Base-by-base conservation (phyloP, 2,797 vertebrate species). In the Sus cebifrons region DNA sequence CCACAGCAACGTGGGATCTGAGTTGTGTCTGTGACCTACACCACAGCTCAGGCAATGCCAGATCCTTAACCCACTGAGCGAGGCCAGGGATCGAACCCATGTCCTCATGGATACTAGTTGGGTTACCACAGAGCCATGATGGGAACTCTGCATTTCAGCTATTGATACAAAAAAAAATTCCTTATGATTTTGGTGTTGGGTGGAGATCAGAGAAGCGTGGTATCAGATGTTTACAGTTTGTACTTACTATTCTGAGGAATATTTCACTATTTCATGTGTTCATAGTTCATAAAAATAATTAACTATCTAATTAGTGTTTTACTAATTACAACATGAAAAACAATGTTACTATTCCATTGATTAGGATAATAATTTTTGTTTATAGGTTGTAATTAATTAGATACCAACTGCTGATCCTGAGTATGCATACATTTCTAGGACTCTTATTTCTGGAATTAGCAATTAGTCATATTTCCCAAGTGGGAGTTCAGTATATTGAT, bases 371-470 rank as follows among this genome's bases (percentile, higher is more conserved):
- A 32, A 12, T 40, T 75, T 83, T 89, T 74, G 23, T 58, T 79
- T 49, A 65, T 12, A 56, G 64, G 5, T 74, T 94, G 18, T 2
- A 91, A 77, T 87, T 78, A 83, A 54, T 90, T 88, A 29, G 23
- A 83, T 21, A 92, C 85, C 64, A 91, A 70, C 52, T 65, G 32
- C 15, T 89, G 21, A 92, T 79, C 32, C 15, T 64, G 65, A 86
- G 13, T 60, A n/a, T 27, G 11, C 2, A 44, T 60, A 54, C 23
- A 54, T 62, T 92, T 92, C 36, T 85, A 23, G 71, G 49, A 86
- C 21, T 91, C 79, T 94, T 86, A 95, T 21, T 91, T 92, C 86
- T 52, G 3, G 54, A 97, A 96, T 95, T 60, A 91, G 18, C 12
- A 87, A 84, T 89, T 96, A 89, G 68, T 93, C 2, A 9, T 84